These are phyloP conservation scores for Platichthys stellatus DNA, from an alignment of 2,113 vertebrate species.

Conservation along the genomic window DNA sequence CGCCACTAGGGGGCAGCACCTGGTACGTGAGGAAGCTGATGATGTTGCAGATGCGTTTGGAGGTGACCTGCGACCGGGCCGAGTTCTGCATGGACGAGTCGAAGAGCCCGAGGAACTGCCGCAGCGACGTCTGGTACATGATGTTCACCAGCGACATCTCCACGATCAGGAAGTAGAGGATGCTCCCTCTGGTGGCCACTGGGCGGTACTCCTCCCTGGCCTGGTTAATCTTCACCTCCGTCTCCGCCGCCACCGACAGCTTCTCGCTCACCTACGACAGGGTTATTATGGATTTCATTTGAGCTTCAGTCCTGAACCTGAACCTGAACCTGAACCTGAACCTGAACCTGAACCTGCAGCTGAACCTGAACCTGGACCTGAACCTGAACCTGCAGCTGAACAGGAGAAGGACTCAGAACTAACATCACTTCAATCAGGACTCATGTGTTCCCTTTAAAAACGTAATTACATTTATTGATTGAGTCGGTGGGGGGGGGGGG, in stretches of 20 bases:
- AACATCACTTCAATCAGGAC: too few species aligned
- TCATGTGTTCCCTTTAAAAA: too few species aligned
- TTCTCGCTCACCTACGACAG: conserved; percentile 86
- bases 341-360: too few species aligned
- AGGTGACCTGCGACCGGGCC: conserved; percentile 81
- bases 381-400: too few species aligned
- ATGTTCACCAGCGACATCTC: conserved; percentile 89
- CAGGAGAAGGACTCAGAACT: too few species aligned
- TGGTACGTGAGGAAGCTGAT: conserved; percentile 84
- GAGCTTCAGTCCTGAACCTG: too few species aligned
- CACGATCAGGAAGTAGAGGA: conserved; percentile 89
- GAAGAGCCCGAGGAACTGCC: conserved; percentile 88
- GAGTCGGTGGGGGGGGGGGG: too few species aligned
- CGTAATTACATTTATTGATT: too few species aligned
- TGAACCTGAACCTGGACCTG: too few species aligned
- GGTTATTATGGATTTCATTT: background rate
- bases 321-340: too few species aligned
- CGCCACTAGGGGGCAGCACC: conserved; percentile 44
- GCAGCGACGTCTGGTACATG: conserved; percentile 89
- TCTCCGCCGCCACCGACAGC: conserved; percentile 82
- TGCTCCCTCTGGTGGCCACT: conserved; percentile 86
- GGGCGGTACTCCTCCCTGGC: conserved; percentile 89
- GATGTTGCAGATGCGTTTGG: conserved; percentile 84
- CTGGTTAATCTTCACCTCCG: conserved; percentile 86
- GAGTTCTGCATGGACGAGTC: conserved; percentile 84